These are phyloP conservation scores for Furcula furcula DNA, from an alignment of 2,888 invertebrate genomes.

Conservation along the genomic window DNA sequence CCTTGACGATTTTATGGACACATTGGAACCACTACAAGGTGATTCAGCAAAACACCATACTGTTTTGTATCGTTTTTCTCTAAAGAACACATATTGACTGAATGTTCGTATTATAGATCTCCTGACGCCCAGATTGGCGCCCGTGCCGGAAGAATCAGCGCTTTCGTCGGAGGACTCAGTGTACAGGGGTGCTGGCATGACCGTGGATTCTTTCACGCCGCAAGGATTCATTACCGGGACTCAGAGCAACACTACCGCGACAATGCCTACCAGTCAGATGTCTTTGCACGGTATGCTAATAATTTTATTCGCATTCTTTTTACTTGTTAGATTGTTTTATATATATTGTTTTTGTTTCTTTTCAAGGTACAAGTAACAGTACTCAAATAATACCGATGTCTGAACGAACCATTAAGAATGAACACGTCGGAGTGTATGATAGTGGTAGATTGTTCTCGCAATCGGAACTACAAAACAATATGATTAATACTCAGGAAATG, in stretches of 20 bases:
- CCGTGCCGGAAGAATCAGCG: conserved; percentile 83
- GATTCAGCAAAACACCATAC: conserved; percentile 27
- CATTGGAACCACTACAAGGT: conserved; percentile 92
- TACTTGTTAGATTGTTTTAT: not conserved
- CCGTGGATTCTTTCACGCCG: conserved; percentile 60
- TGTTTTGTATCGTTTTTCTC: too few species aligned
- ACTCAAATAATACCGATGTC: conserved; percentile 67
- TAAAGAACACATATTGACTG: not conserved
- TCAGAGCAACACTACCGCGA: conserved; percentile 46
- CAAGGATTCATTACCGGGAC: conserved; percentile 51
- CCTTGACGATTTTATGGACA: conserved; percentile 97
- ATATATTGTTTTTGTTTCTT: not conserved
- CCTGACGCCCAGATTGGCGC: conserved; percentile 75
- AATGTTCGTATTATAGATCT: conserved; percentile 50
- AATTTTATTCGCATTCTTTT: not conserved
- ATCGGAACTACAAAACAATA: conserved; percentile 62
- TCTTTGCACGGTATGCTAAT: conserved; percentile 59
- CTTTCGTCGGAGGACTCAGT: conserved; percentile 74
- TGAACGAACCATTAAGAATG: conserved; percentile 62
- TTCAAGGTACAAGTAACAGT: conserved; percentile 65
- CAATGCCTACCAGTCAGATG: conserved; percentile 74
- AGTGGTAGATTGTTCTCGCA: conserved; percentile 59
- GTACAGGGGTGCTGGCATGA: conserved; percentile 70
- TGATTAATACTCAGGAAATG: conserved; percentile 57
- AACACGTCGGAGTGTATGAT: conserved; percentile 67